Conservation (phyloP, 2,888 invertebrate genomes). For the Euphydryas editha region DNA sequence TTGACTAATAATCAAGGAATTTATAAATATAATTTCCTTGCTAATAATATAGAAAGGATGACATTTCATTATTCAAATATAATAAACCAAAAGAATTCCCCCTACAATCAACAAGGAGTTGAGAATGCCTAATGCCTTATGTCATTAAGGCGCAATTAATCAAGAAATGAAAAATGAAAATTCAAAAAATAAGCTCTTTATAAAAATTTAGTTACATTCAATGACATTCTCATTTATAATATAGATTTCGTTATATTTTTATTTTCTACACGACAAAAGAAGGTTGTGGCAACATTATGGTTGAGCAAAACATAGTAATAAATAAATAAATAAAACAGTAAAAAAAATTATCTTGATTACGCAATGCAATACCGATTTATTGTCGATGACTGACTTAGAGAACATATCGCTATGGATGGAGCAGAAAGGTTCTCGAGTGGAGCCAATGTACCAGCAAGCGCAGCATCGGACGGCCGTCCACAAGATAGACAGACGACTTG, state of each 20-base stretch:
- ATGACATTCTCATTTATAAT: constrained; percentile 16
- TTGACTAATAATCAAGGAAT: too few relatives aligned
- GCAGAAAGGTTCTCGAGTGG: too few relatives aligned
- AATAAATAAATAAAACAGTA: too few relatives aligned
- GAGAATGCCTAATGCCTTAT: constrained; percentile 67
- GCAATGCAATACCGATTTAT: not conserved
- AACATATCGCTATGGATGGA: too few relatives aligned
- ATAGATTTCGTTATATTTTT: constrained; percentile 8
- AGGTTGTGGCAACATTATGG: not conserved
- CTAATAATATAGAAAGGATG: constrained; percentile 15
- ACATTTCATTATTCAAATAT: constrained; percentile 16
- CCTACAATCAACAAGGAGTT: constrained; percentile 63
- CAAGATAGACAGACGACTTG: too few relatives aligned
- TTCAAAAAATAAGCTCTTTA: constrained; percentile 29
- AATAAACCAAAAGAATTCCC: constrained; percentile 34
- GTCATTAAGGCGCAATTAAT: constrained; percentile 79
- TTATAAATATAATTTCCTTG: too few relatives aligned
- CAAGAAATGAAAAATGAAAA: constrained; percentile 59
- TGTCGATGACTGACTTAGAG: not conserved
- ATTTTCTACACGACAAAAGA: not conserved
- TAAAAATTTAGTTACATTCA: constrained; percentile 18
- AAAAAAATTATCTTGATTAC: too few relatives aligned
- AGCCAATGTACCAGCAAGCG: too few relatives aligned
- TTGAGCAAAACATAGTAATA: too few relatives aligned
- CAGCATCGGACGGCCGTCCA: too few relatives aligned